phyloP scores from a whole-genome alignment of 2,797 vertebrate genomes.

The Loriculus beryllinus region DNA sequence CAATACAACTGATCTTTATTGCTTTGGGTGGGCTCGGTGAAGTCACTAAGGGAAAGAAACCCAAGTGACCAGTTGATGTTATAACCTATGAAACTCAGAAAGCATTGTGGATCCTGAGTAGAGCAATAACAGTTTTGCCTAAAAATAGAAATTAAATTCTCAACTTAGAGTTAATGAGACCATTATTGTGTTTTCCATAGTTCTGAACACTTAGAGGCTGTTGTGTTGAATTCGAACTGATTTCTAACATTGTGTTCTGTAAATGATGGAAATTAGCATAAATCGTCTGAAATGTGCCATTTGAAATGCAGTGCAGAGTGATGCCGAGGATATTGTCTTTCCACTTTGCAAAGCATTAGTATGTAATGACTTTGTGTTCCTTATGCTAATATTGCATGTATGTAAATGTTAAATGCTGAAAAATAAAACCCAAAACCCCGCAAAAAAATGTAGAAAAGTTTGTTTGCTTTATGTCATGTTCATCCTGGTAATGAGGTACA shows the following conservation, averaged over 20 bases:
- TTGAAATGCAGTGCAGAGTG: not conserved
- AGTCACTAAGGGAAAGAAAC: not conserved
- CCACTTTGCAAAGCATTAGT: slow-evolving; percentile 38
- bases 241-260: slow-evolving; percentile 31
- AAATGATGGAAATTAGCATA: slow-evolving; percentile 59
- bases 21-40: not conserved
- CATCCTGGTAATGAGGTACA: not conserved
- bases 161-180: slow-evolving; percentile 4
- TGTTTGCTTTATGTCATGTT: not conserved
- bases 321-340: slow-evolving; percentile 15
- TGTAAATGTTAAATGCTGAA: not conserved
- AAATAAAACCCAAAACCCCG: not conserved
- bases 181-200: not conserved
- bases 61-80: not conserved
- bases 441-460: not conserved
- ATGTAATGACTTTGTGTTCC: slow-evolving; percentile 19
- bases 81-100: not conserved
- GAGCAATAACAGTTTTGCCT: not conserved
- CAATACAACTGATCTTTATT: not conserved
- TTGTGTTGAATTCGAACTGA: slow-evolving; percentile 22
- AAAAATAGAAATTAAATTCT: slow-evolving; percentile 9
- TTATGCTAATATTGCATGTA: slow-evolving; percentile 3
- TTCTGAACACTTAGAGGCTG: not conserved
- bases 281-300: slow-evolving; percentile 5
- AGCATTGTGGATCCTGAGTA: not conserved